phyloP scores from a whole-genome alignment of 2,888 invertebrate genomes.

The Alloplasta piceator region DNA sequence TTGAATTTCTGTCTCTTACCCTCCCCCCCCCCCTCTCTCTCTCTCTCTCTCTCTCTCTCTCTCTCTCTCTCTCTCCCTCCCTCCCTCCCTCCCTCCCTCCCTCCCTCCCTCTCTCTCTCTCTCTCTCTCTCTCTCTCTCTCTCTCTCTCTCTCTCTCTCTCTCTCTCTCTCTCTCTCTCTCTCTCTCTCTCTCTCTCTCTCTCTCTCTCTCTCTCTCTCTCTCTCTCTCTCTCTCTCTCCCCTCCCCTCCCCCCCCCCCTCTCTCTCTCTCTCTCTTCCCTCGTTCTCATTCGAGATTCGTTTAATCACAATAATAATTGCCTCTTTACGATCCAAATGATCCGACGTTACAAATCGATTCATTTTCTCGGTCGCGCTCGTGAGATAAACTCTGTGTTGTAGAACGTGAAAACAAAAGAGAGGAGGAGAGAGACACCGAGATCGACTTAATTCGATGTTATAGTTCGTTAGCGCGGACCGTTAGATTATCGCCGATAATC shows the following conservation, averaged over 20 bases:
- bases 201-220: slow-evolving; percentile 36
- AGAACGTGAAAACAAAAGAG: neutral
- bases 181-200: slow-evolving; percentile 1
- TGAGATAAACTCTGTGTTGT: neutral
- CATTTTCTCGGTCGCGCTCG: slow-evolving; percentile 40
- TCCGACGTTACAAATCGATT: slow-evolving; percentile 63
- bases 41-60: slow-evolving; percentile 18
- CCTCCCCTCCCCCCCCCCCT: slow-evolving; percentile 12
- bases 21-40: neutral
- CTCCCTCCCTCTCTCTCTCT: neutral
- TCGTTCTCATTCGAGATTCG: slow-evolving; percentile 15
- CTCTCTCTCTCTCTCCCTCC: slow-evolving; percentile 8
- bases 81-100: neutral
- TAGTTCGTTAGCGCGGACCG: slow-evolving; percentile 64
- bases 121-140: slow-evolving; percentile 2
- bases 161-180: neutral
- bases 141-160: neutral
- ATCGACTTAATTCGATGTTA: slow-evolving; percentile 65
- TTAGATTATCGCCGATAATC: slow-evolving; percentile 65
- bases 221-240: slow-evolving; percentile 41
- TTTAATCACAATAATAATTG: slow-evolving; percentile 61
- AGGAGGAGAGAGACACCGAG: slow-evolving; percentile 22
- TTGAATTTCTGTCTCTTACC: slow-evolving; percentile 14
- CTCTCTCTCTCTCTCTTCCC: slow-evolving; percentile 6
- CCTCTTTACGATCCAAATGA: slow-evolving; percentile 58